phyloP scores from a whole-genome alignment of 2,113 vertebrate species.

The Pterocles orientalis region DNA sequence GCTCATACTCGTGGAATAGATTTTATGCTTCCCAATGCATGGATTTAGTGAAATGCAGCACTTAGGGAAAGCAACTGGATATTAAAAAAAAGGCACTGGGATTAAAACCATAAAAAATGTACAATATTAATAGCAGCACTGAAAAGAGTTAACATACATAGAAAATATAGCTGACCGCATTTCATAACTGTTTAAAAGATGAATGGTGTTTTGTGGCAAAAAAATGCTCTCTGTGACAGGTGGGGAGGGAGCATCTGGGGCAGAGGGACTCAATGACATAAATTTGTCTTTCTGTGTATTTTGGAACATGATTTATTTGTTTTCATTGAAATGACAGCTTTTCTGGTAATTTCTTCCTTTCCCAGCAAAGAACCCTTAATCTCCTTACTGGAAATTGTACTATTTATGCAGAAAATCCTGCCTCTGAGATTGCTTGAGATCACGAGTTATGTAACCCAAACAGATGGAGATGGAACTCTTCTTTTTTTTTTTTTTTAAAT shows the following conservation, averaged over 20 bases:
- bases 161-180: neutral
- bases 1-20: neutral
- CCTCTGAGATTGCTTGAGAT: conserved; percentile 70
- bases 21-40: neutral
- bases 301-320: conserved; percentile 64
- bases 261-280: conserved; percentile 26
- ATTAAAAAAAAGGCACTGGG: neutral
- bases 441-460: conserved; percentile 73
- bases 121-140: neutral
- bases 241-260: neutral
- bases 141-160: neutral
- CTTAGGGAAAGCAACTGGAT: neutral
- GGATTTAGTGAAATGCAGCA: neutral
- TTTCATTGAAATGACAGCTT: conserved; percentile 48
- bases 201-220: neutral
- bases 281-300: conserved; percentile 42
- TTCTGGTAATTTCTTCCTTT: conserved; percentile 67
- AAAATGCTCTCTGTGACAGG: neutral
- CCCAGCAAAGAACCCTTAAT: conserved; percentile 68
- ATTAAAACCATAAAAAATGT: neutral
- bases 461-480: conserved; percentile 71
- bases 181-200: neutral
- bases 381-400: conserved; percentile 74
- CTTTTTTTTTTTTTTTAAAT: conserved; percentile 9
- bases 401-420: conserved; percentile 75